A percentile compares a stretch with the other conserved stretches of the same genome.
Evolutionary conservation across 1,140 invertebrate species (phyloP).

Genomic region (Drosophila pseudoananassae): DNA sequence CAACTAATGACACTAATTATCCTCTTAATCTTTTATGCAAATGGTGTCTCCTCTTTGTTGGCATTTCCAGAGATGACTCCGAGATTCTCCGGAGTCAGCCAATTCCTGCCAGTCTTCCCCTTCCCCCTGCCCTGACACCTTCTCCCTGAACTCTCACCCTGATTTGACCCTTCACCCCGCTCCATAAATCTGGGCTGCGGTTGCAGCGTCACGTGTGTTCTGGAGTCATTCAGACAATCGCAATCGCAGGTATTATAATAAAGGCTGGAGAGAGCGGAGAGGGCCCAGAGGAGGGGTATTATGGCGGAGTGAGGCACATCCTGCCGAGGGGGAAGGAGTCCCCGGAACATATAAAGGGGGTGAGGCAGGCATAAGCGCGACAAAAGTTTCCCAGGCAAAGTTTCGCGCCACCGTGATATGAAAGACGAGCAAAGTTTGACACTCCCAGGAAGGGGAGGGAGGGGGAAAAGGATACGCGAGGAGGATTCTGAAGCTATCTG

Average conservation of each 20-base stretch:
- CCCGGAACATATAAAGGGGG: neutral
- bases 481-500: conserved; percentile 27
- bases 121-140: neutral
- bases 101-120: conserved; percentile 2
- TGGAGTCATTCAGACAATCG: conserved; percentile 72
- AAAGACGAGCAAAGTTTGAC: conserved; percentile 74
- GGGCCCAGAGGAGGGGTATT: neutral
- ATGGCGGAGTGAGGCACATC: neutral
- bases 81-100: conserved; percentile 1
- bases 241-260: conserved; percentile 76
- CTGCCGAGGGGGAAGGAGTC: neutral
- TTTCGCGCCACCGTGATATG: conserved; percentile 68
- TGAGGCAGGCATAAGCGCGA: conserved; percentile 16
- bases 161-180: neutral
- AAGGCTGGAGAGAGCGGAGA: conserved; percentile 31
- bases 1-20: conserved; percentile 79
- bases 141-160: neutral
- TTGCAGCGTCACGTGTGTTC: conserved; percentile 64
- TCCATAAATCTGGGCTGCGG: conserved; percentile 43
- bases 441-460: conserved; percentile 1
- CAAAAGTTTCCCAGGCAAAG: conserved; percentile 66
- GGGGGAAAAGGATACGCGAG: conserved; percentile 1
- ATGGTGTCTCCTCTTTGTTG: conserved; percentile 50
- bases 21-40: conserved; percentile 77
- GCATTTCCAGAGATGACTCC: conserved; percentile 33